Percentiles rank a stretch among this genome's conserved stretches.
These are phyloP conservation scores for Archilochus colubris DNA, from an alignment of 2,113 vertebrate genomes.

Conservation along the genomic window DNA sequence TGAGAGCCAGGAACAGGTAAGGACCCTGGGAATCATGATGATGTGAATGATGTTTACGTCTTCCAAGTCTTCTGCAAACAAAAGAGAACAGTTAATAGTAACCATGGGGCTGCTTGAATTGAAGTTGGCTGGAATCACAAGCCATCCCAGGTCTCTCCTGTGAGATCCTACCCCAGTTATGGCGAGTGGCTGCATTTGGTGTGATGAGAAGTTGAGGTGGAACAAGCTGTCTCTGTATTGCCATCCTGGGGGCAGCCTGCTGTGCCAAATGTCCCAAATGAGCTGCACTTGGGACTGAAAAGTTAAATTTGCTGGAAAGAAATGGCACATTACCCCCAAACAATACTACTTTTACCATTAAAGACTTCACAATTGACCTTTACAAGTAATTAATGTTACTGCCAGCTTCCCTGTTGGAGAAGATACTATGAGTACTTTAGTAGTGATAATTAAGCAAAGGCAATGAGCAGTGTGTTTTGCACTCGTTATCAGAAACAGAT, in stretches of 20 bases:
- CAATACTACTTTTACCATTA: slow-evolving; percentile 50
- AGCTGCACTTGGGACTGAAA: not conserved
- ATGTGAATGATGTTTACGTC: not conserved
- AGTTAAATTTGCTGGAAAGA: slow-evolving; percentile 44
- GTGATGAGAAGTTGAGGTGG: not conserved
- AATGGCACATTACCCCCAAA: slow-evolving; percentile 52
- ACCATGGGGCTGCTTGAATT: not conserved
- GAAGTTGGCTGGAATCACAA: not conserved
- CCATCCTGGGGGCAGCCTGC: slow-evolving; percentile 18
- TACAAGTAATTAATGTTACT: slow-evolving; percentile 67
- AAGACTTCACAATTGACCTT: slow-evolving; percentile 67
- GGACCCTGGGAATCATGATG: not conserved
- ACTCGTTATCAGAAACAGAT: slow-evolving; percentile 46
- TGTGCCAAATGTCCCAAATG: not conserved
- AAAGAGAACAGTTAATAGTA: not conserved
- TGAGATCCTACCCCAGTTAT: not conserved
- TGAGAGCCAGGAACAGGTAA: slow-evolving; percentile 81
- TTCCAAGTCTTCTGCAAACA: not conserved
- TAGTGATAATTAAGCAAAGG: slow-evolving; percentile 67
- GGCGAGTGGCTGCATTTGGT: not conserved
- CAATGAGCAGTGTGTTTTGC: slow-evolving; percentile 36
- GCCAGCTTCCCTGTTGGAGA: slow-evolving; percentile 49
- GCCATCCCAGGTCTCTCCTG: not conserved
- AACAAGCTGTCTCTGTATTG: slow-evolving; percentile 3
- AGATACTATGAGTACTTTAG: slow-evolving; percentile 37